Evolutionary conservation across 2,888 invertebrate genomes (phyloP).

Genomic region (Rhimphoctona megacephalus): DNA sequence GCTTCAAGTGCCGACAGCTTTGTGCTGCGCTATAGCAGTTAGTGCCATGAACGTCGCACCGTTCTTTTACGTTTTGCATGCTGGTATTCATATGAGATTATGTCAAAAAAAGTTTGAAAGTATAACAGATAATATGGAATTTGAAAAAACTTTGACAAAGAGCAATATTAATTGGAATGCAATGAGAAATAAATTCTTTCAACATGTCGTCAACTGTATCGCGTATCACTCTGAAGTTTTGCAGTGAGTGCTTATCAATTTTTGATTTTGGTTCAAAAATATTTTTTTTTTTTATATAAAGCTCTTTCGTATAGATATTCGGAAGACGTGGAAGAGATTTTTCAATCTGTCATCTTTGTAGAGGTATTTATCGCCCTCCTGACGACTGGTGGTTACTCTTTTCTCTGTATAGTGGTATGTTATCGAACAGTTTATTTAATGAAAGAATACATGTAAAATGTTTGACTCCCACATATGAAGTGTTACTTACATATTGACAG

Average conservation of each 20-base stretch:
- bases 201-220: conserved; percentile 55
- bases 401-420: conserved; percentile 53
- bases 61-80: conserved; percentile 59
- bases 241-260: conserved; percentile 61
- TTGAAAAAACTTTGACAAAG: not conserved
- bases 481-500: no score
- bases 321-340: conserved; percentile 48
- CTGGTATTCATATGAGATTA: conserved; percentile 58
- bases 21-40: conserved; percentile 24
- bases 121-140: not conserved
- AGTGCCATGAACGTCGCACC: conserved; percentile 55
- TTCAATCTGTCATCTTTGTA: conserved; percentile 54
- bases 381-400: conserved; percentile 63
- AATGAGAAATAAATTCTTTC: not conserved
- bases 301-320: conserved; percentile 20
- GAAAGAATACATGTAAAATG: not conserved
- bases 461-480: no score
- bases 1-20: conserved; percentile 49
- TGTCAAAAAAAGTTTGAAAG: conserved; percentile 32
- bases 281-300: not conserved
- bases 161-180: not conserved
- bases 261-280: not conserved
- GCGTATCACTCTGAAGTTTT: conserved; percentile 68
- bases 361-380: conserved; percentile 58
- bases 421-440: not conserved